Conservation (phyloP, 2,888 invertebrate genomes). For the Plagodis dolabraria region DNA sequence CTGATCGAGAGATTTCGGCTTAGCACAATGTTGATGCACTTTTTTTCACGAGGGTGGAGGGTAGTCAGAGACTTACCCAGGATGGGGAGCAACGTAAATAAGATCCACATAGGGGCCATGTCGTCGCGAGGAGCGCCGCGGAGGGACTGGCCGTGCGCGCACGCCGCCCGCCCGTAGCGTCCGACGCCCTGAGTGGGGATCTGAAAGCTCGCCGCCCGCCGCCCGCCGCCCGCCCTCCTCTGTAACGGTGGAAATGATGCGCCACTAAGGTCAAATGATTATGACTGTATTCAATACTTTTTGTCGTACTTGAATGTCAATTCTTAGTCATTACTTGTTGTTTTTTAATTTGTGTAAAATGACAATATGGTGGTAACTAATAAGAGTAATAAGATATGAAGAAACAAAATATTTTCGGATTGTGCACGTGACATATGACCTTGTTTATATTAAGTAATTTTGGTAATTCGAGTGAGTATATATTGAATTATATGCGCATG, state of each 20-base stretch:
- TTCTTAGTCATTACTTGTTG: slow-evolving; percentile 7
- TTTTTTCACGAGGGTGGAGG: slow-evolving; percentile 34
- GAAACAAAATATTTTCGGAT: no score
- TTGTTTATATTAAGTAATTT: no score
- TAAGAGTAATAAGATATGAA: no score
- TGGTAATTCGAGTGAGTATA: no score
- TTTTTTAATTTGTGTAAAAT: no score
- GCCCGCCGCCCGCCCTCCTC: slow-evolving; percentile 70
- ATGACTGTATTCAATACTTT: slow-evolving; percentile 9
- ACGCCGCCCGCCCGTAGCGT: slow-evolving; percentile 63
- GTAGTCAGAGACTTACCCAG: slow-evolving; percentile 70
- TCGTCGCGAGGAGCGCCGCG: slow-evolving; percentile 77
- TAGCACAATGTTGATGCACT: slow-evolving; percentile 43
- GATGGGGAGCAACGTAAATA: slow-evolving; percentile 77
- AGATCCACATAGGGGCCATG: slow-evolving; percentile 81
- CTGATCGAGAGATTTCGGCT: slow-evolving; percentile 48
- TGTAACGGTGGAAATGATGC: slow-evolving; percentile 22
- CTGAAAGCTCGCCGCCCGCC: slow-evolving; percentile 78
- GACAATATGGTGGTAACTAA: no score
- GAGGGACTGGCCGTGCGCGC: slow-evolving; percentile 62
- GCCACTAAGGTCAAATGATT: slow-evolving; percentile 25
- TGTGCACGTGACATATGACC: no score
- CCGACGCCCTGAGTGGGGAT: slow-evolving; percentile 49
- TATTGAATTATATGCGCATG: no score
- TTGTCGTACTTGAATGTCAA: slow-evolving; percentile 1